phyloP scores from a whole-genome alignment of 2,888 invertebrate species.

The Chloromyia formosa region DNA sequence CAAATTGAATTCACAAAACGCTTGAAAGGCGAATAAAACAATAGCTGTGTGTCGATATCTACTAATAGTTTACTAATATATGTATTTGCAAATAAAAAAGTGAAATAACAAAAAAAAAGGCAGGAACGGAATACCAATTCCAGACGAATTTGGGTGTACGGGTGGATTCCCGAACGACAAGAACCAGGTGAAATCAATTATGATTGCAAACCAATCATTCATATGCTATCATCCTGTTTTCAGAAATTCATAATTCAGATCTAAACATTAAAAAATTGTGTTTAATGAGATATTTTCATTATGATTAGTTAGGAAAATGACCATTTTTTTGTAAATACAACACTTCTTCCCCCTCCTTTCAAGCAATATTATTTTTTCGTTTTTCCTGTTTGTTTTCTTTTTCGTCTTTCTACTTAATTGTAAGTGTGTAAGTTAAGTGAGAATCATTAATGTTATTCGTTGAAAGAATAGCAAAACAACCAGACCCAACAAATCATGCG shows the following conservation, averaged over 20 bases:
- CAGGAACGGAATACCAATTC: background rate
- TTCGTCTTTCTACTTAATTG: constrained; percentile 29
- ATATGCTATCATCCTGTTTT: too few species aligned
- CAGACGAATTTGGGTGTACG: too few species aligned
- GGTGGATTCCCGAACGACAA: background rate
- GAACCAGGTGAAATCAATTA: background rate
- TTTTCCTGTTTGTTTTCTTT: constrained; percentile 23
- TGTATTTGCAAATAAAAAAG: background rate
- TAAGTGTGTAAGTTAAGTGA: constrained; percentile 33
- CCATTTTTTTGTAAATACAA: constrained; percentile 21
- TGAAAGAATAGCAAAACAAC: background rate
- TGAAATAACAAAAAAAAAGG: background rate
- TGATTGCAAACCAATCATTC: too few species aligned
- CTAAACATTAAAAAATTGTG: too few species aligned
- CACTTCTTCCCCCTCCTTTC: too few species aligned
- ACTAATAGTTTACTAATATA: background rate
- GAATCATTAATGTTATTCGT: background rate
- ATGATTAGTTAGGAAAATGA: constrained; percentile 2
- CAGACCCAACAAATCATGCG: background rate
- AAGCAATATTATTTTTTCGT: background rate
- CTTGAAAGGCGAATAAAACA: constrained; percentile 76
- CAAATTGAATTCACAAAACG: constrained; percentile 94
- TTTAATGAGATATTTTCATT: background rate
- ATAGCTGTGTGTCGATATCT: background rate
- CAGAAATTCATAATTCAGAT: too few species aligned